phyloP scores from a whole-genome alignment of 2,113 vertebrate genomes.

The Pangasianodon gigas region DNA sequence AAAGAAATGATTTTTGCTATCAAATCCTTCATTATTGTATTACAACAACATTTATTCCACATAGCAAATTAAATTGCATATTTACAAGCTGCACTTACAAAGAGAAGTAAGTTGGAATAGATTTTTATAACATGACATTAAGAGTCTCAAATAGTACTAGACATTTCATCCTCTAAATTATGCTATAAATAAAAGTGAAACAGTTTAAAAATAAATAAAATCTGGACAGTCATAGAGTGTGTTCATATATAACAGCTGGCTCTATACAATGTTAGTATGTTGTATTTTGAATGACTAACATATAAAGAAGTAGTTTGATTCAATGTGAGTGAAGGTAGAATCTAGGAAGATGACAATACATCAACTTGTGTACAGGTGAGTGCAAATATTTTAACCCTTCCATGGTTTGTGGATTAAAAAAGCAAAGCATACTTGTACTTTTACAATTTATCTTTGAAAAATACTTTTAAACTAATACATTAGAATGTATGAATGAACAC shows the following conservation, averaged over 20 bases:
- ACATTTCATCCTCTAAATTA: not conserved
- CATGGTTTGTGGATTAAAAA: not conserved
- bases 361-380: not conserved
- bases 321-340: not conserved
- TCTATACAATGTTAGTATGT: not conserved
- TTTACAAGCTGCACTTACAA: not conserved
- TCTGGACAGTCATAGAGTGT: not conserved
- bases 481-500: not conserved
- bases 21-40: constrained; percentile 50
- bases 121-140: not conserved
- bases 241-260: not conserved
- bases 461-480: not conserved
- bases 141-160: not conserved
- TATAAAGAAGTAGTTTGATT: not conserved
- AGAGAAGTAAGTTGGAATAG: no score
- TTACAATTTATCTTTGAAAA: not conserved
- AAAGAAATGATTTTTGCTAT: not conserved
- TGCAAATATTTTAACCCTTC: not conserved
- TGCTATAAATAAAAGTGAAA: not conserved
- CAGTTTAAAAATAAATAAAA: not conserved
- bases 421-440: not conserved
- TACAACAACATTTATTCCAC: constrained; percentile 14
- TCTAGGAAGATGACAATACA: not conserved
- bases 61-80: constrained; percentile 3
- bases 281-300: not conserved